These are phyloP conservation scores for Eciton burchellii DNA, from an alignment of 1,140 invertebrate genomes.

Conservation along the genomic window DNA sequence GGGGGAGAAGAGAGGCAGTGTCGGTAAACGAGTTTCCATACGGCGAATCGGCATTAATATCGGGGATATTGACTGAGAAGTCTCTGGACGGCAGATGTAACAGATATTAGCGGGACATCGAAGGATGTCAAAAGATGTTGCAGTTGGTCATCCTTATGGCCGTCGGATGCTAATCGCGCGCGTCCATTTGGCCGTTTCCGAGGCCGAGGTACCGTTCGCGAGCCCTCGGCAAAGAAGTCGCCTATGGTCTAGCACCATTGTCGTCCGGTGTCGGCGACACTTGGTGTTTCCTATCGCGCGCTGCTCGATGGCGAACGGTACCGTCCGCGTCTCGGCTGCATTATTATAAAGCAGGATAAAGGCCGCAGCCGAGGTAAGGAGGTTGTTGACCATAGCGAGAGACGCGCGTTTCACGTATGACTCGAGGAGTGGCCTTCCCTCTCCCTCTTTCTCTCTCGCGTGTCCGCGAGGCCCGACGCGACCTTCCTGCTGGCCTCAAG, in stretches of 20 bases:
- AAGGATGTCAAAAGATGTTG: slow-evolving; percentile 28
- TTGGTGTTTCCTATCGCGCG: slow-evolving; percentile 15
- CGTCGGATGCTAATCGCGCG: slow-evolving; percentile 31
- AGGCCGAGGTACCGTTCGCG: slow-evolving; percentile 46
- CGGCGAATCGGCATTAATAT: background rate
- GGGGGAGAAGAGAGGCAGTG: too few species aligned
- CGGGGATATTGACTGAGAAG: background rate
- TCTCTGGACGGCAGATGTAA: background rate
- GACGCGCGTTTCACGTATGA: slow-evolving; percentile 75
- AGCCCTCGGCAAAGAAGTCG: slow-evolving; percentile 24
- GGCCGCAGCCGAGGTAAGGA: slow-evolving; percentile 72
- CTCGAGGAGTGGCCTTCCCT: slow-evolving; percentile 59
- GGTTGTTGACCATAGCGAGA: slow-evolving; percentile 80
- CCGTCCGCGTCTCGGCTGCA: slow-evolving; percentile 20
- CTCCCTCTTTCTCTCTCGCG: slow-evolving; percentile 31
- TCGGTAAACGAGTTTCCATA: too few species aligned
- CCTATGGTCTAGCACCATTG: slow-evolving; percentile 41
- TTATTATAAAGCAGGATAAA: slow-evolving; percentile 62
- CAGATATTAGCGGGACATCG: slow-evolving; percentile 27
- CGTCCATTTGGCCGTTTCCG: slow-evolving; percentile 36
- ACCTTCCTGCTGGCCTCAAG: background rate
- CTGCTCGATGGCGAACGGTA: slow-evolving; percentile 55
- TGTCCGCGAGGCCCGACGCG: slow-evolving; percentile 15
- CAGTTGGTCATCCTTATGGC: slow-evolving; percentile 29
- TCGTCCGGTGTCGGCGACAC: slow-evolving; percentile 48